phyloP scores from a whole-genome alignment of 2,113 vertebrate genomes.

The Philantomba maxwellii region DNA sequence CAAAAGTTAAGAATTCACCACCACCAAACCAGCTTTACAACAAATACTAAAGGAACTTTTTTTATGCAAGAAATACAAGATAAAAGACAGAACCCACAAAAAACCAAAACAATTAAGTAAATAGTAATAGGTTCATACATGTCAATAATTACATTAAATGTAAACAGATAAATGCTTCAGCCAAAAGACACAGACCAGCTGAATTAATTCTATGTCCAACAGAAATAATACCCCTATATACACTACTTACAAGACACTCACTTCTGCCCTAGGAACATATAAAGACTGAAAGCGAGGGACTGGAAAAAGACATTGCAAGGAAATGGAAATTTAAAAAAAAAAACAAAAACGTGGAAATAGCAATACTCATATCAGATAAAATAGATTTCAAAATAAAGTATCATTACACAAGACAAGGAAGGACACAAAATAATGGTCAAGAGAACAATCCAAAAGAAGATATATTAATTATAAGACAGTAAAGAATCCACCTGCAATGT shows the following conservation, averaged over 20 bases:
- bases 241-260: neutral
- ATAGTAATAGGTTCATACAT: neutral
- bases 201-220: neutral
- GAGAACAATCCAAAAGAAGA: neutral
- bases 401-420: neutral
- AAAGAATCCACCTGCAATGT: too few relatives aligned
- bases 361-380: neutral
- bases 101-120: neutral
- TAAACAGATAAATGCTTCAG: neutral
- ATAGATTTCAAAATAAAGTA: neutral
- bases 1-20: neutral
- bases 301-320: neutral
- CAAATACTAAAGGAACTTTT: neutral
- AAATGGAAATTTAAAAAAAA: neutral
- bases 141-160: neutral
- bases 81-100: neutral
- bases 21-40: neutral
- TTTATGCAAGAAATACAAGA: neutral
- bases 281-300: neutral
- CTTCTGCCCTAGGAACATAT: neutral
- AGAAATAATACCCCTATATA: neutral
- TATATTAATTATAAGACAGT: too few relatives aligned
- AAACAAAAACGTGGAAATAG: neutral
- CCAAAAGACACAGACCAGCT: neutral
- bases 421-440: neutral